Conservation (phyloP, 2,888 invertebrate genomes). For the Acronicta aceris region DNA sequence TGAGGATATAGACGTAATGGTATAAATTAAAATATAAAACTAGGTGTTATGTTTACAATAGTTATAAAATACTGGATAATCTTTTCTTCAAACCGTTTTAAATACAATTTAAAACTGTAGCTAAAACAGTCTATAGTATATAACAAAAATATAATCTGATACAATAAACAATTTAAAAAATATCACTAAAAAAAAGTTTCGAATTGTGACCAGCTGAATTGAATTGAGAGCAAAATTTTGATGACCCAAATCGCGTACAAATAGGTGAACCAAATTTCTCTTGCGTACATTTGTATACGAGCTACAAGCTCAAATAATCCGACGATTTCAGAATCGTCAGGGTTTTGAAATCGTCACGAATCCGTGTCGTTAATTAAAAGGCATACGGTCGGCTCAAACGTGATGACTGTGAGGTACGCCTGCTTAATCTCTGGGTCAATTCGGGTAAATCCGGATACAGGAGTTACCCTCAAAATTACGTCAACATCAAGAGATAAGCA, state of each 20-base stretch:
- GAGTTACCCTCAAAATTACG: constrained; percentile 3
- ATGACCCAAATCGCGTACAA: constrained; percentile 2
- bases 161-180: too few relatives aligned
- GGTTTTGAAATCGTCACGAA: neutral
- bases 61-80: too few relatives aligned
- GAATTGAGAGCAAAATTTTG: neutral
- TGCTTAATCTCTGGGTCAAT: constrained; percentile 39
- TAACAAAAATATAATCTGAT: too few relatives aligned
- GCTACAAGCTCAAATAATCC: neutral
- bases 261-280: neutral
- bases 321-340: neutral
- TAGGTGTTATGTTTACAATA: too few relatives aligned
- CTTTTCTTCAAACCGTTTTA: too few relatives aligned
- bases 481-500: constrained; percentile 9
- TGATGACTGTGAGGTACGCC: constrained; percentile 20
- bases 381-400: constrained; percentile 6
- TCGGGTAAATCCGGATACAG: constrained; percentile 20
- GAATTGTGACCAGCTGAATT: neutral
- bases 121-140: too few relatives aligned
- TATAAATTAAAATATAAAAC: too few relatives aligned
- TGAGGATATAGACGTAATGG: too few relatives aligned
- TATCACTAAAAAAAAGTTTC: neutral
- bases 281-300: neutral
- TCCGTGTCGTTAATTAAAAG: constrained; percentile 9
- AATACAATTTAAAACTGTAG: too few relatives aligned